These are phyloP conservation scores for Linyphia triangularis DNA, from an alignment of 2,888 invertebrate genomes.

Conservation along the genomic window DNA sequence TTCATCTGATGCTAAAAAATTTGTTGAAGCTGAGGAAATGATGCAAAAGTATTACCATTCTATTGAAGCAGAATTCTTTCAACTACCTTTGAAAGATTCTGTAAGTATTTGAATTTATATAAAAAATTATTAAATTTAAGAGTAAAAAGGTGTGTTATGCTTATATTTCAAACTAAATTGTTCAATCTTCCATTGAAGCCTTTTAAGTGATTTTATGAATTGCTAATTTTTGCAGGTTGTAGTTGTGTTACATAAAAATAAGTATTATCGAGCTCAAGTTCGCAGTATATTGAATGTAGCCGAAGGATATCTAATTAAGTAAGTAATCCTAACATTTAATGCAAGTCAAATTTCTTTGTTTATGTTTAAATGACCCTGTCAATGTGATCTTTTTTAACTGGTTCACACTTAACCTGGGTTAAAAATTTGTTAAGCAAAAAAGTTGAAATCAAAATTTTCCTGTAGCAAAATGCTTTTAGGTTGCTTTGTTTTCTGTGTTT, in stretches of 20 bases:
- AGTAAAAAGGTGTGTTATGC: neutral
- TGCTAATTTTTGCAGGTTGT: conserved; percentile 57
- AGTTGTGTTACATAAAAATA: conserved; percentile 9
- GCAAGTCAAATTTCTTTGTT: too few species aligned
- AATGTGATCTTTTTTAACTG: too few species aligned
- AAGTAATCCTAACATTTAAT: too few species aligned
- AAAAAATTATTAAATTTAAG: neutral
- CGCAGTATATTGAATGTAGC: conserved; percentile 25
- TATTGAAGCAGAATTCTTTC: conserved; percentile 32
- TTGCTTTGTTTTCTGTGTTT: too few species aligned
- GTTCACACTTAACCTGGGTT: too few species aligned
- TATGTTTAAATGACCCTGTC: too few species aligned
- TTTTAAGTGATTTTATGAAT: too few species aligned
- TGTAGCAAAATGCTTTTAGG: too few species aligned
- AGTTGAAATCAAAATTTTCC: too few species aligned
- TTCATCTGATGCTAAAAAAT: conserved; percentile 11
- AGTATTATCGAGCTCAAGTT: conserved; percentile 53
- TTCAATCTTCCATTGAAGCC: too few species aligned
- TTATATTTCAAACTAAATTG: neutral
- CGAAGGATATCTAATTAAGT: conserved; percentile 40
- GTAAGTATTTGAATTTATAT: conserved; percentile 32
- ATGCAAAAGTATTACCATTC: conserved; percentile 52
- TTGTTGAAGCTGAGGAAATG: conserved; percentile 34
- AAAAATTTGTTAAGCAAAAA: too few species aligned
- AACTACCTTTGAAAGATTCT: conserved; percentile 42